phyloP scores from a whole-genome alignment of 2,797 vertebrate genomes.

The Neopelma chrysocephalum region DNA sequence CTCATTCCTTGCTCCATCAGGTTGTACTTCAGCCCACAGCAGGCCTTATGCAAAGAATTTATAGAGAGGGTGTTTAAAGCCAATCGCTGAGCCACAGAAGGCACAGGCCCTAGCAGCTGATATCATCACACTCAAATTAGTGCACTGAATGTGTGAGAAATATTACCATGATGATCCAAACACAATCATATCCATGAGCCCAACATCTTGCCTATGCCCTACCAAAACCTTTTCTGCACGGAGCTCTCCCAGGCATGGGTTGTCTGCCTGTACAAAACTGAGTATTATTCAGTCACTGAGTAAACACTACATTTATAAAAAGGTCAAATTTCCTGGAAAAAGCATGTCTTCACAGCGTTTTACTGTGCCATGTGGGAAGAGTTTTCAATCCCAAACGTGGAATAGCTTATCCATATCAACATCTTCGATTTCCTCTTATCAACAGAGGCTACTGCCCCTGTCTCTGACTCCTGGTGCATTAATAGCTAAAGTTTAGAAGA shows the following conservation, averaged over 20 bases:
- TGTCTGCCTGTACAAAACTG: background rate
- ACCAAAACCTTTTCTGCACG: accelerated
- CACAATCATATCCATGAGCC: background rate
- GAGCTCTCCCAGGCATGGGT: accelerated
- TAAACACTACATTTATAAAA: background rate
- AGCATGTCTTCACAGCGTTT: background rate
- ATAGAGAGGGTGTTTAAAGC: background rate
- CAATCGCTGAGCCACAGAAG: background rate
- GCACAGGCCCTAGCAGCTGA: background rate
- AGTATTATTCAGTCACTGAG: background rate
- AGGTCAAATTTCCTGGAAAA: background rate
- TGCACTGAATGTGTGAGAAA: background rate
- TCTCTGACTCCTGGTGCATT: background rate
- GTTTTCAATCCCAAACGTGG: background rate
- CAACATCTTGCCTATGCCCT: background rate
- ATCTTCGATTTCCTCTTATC: background rate
- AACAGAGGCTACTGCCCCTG: background rate
- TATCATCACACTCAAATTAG: background rate
- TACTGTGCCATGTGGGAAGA: background rate
- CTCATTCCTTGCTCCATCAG: background rate
- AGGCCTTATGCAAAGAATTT: background rate
- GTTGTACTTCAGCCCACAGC: background rate
- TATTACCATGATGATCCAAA: no score
- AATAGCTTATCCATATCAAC: background rate
- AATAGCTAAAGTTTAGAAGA: background rate